These are phyloP conservation scores for Cheilosia vulpina DNA, from an alignment of 2,888 invertebrate species.

Conservation along the genomic window DNA sequence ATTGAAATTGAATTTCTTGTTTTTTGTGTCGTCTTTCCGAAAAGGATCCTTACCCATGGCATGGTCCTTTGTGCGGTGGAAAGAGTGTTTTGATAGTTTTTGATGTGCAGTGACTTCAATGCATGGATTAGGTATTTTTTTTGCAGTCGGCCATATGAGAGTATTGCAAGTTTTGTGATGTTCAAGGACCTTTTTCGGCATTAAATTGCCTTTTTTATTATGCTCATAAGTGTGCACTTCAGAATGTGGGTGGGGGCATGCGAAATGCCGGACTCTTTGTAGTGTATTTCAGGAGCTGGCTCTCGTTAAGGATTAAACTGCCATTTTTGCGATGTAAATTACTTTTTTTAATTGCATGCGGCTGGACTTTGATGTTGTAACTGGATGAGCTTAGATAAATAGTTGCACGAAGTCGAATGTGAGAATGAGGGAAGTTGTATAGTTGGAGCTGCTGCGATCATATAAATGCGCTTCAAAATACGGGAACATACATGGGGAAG, in stretches of 20 bases:
- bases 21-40: background rate
- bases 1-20: constrained; percentile 51
- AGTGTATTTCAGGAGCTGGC: constrained; percentile 67
- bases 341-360: constrained; percentile 43
- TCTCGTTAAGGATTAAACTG: constrained; percentile 58
- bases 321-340: constrained; percentile 41
- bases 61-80: constrained; percentile 16
- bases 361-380: constrained; percentile 42
- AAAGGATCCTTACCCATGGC: constrained; percentile 12
- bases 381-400: background rate
- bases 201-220: constrained; percentile 55
- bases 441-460: too few species aligned
- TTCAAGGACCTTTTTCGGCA: constrained; percentile 66
- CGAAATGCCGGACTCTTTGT: constrained; percentile 58
- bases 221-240: constrained; percentile 54
- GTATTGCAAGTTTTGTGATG: constrained; percentile 19
- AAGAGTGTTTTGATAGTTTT: constrained; percentile 71
- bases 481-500: too few species aligned
- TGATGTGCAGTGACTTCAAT: constrained; percentile 73
- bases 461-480: too few species aligned
- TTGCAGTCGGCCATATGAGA: constrained; percentile 12
- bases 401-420: background rate
- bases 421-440: too few species aligned
- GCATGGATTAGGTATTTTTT: constrained; percentile 34
- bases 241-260: constrained; percentile 69